These are phyloP conservation scores for Phaedon cochleariae DNA, from an alignment of 2,888 invertebrate species.

Conservation along the genomic window DNA sequence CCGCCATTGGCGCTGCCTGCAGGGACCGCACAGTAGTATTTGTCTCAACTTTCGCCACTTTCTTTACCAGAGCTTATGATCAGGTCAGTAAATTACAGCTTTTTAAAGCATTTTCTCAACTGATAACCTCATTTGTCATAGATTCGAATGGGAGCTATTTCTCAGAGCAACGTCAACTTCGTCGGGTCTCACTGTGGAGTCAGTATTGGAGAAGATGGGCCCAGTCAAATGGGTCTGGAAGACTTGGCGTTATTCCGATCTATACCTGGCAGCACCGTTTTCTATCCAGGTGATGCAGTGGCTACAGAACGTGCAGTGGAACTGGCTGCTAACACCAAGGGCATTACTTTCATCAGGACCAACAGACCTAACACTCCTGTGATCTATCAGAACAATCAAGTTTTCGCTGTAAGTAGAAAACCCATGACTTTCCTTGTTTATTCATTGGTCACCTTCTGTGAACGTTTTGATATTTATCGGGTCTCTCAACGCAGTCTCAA, in stretches of 20 bases:
- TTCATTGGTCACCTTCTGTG: conserved; percentile 8
- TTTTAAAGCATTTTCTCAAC: background rate
- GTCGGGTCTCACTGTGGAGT: conserved; percentile 98
- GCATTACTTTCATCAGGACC: conserved; percentile 93
- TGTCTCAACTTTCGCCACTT: conserved; percentile 97
- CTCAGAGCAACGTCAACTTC: conserved; percentile 96
- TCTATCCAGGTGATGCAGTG: conserved; percentile 92
- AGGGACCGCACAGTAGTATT: conserved; percentile 93
- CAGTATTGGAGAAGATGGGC: conserved; percentile 98
- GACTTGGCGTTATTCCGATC: conserved; percentile 95
- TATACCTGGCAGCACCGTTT: conserved; percentile 82
- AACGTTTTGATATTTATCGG: too few species aligned
- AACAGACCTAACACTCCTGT: conserved; percentile 90
- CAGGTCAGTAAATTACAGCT: conserved; percentile 68
- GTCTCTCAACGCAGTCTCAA: too few species aligned
- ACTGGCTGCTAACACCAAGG: conserved; percentile 92
- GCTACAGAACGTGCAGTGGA: conserved; percentile 94
- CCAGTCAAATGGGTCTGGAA: conserved; percentile 99
- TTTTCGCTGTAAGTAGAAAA: conserved; percentile 70
- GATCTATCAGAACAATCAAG: conserved; percentile 85
- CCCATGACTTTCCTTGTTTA: background rate
- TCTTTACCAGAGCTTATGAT: conserved; percentile 96
- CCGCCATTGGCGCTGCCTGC: conserved; percentile 94
- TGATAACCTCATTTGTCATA: conserved; percentile 49
- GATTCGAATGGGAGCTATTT: conserved; percentile 99